A percentile compares a stretch with the other conserved stretches of the same genome.
Conservation (phyloP, 2,113 vertebrate genomes). For the Oxygymnocypris stewartii region DNA sequence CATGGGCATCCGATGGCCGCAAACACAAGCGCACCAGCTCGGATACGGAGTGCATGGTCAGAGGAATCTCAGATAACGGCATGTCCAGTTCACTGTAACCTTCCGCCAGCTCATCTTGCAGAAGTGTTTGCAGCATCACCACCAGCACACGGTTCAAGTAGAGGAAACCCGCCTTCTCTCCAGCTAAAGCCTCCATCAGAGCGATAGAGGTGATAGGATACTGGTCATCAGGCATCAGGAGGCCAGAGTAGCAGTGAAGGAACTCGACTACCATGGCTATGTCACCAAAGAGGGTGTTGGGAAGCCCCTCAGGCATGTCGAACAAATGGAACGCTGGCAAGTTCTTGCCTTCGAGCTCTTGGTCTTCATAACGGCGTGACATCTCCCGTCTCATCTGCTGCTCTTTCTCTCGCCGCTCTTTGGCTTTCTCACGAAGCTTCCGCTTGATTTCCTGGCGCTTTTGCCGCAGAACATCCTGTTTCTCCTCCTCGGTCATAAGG, state of each 20-base stretch:
- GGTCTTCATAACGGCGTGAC: slow-evolving; percentile 90
- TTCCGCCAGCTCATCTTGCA: slow-evolving; percentile 96
- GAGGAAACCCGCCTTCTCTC: slow-evolving; percentile 87
- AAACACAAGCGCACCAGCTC: slow-evolving; percentile 92
- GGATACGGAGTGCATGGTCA: slow-evolving; percentile 90
- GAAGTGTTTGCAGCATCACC: slow-evolving; percentile 90
- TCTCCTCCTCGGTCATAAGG: slow-evolving; percentile 90
- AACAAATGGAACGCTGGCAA: slow-evolving; percentile 87
- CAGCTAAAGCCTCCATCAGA: slow-evolving; percentile 90
- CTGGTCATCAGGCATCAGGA: slow-evolving; percentile 91
- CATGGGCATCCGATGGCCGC: slow-evolving; percentile 85
- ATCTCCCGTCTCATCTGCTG: slow-evolving; percentile 86
- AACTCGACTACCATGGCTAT: slow-evolving; percentile 95
- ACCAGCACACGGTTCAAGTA: slow-evolving; percentile 92
- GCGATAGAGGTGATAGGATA: slow-evolving; percentile 89
- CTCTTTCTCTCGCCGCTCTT: slow-evolving; percentile 89
- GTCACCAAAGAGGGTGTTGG: slow-evolving; percentile 92
- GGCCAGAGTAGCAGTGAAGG: slow-evolving; percentile 87
- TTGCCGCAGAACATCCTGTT: slow-evolving; percentile 85
- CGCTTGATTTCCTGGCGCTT: slow-evolving; percentile 86
- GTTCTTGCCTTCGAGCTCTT: slow-evolving; percentile 82
- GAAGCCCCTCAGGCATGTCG: slow-evolving; percentile 94
- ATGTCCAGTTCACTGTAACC: slow-evolving; percentile 95
- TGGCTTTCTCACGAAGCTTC: slow-evolving; percentile 88
- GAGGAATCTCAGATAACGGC: slow-evolving; percentile 92